Conservation (phyloP, 2,113 vertebrate species). For the Seriola rivoliana region DNA sequence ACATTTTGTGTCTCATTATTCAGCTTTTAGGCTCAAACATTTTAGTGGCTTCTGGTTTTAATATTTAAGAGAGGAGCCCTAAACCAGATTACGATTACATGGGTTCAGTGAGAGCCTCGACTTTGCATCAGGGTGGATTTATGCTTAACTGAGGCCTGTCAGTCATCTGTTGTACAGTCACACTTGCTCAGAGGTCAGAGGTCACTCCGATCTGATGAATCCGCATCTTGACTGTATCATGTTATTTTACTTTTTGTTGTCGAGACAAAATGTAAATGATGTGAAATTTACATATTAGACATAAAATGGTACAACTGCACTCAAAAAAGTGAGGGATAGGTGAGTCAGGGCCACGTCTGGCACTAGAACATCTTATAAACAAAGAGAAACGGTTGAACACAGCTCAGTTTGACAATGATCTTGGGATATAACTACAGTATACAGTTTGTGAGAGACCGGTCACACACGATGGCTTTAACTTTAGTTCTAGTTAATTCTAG, state of each 20-base stretch:
- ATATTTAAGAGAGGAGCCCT: background rate
- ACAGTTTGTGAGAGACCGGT: background rate
- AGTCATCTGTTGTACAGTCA: slow-evolving; percentile 7
- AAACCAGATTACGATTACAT: background rate
- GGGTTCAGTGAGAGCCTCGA: background rate
- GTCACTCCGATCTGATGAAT: background rate
- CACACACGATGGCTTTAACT: too few relatives aligned
- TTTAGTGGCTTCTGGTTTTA: background rate
- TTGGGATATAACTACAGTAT: too few relatives aligned
- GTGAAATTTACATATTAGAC: background rate
- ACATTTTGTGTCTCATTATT: background rate
- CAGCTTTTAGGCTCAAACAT: background rate
- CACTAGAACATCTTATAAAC: too few relatives aligned
- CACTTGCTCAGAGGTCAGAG: background rate
- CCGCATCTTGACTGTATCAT: background rate
- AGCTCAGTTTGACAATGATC: too few relatives aligned
- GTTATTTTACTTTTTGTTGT: background rate
- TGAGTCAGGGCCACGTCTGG: too few relatives aligned
- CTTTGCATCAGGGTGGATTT: background rate
- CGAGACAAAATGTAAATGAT: too few relatives aligned
- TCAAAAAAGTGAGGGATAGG: too few relatives aligned
- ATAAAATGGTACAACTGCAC: too few relatives aligned
- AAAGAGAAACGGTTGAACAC: too few relatives aligned
- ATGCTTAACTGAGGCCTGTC: background rate
- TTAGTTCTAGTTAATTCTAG: background rate